phyloP scores from a whole-genome alignment of 2,797 vertebrate genomes.

The Bradypodion pumilum region DNA sequence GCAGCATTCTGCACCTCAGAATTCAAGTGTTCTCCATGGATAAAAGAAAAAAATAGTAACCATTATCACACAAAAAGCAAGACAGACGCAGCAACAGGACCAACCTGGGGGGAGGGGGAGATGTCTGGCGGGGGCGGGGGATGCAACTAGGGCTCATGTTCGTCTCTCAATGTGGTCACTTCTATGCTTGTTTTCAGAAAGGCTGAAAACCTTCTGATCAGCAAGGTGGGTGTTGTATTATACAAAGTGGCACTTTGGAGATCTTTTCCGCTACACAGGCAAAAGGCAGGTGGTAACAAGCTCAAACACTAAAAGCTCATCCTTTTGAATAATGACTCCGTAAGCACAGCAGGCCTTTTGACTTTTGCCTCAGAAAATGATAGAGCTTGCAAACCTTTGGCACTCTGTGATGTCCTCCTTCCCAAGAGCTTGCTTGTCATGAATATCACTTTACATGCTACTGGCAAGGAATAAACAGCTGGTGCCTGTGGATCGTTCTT shows the following conservation, averaged over 20 bases:
- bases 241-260: neutral
- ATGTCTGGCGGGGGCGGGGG: neutral
- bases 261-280: neutral
- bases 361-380: neutral
- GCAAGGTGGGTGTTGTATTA: neutral
- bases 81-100: constrained; percentile 4
- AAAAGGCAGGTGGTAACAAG: constrained; percentile 11
- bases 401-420: neutral
- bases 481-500: no score
- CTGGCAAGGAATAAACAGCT: neutral
- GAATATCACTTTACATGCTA: neutral
- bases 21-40: neutral
- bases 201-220: neutral
- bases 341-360: neutral
- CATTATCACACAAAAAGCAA: neutral
- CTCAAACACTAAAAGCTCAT: neutral
- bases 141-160: neutral
- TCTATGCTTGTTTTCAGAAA: neutral
- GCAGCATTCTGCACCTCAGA: neutral
- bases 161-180: neutral
- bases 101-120: neutral
- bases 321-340: constrained; percentile 10
- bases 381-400: neutral
- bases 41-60: neutral
- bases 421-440: neutral